These are phyloP conservation scores for Opisthocomus hoazin DNA, from an alignment of 2,113 vertebrate genomes.

Conservation along the genomic window DNA sequence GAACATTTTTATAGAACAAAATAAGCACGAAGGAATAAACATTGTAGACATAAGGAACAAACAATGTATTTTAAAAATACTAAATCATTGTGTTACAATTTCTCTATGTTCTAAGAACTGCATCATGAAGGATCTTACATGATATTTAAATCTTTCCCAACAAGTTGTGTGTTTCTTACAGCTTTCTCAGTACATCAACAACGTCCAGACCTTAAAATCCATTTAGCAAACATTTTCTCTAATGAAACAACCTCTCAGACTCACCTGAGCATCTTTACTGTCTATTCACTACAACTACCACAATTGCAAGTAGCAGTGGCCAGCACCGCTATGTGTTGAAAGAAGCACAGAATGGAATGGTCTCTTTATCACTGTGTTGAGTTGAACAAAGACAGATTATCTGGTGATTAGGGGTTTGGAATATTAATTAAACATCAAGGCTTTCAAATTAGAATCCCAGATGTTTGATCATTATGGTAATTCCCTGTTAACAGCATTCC, in stretches of 20 bases:
- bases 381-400: slow-evolving; percentile 17
- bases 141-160: neutral
- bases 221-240: neutral
- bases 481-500: slow-evolving; percentile 11
- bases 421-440: slow-evolving; percentile 57
- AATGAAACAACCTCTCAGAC: neutral
- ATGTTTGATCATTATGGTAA: slow-evolving; percentile 52
- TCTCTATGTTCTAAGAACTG: neutral
- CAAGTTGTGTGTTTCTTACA: neutral
- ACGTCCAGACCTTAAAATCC: neutral
- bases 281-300: neutral
- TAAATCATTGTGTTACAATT: neutral
- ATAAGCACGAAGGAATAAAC: neutral
- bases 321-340: neutral
- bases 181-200: neutral
- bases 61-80: neutral
- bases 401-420: neutral
- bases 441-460: slow-evolving; percentile 42
- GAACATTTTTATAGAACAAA: neutral
- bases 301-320: neutral
- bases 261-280: neutral
- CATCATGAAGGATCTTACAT: neutral
- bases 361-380: neutral
- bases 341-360: neutral
- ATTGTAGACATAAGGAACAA: neutral